Conservation (phyloP, 2,797 vertebrate genomes). For the Epinephelus coioides region DNA sequence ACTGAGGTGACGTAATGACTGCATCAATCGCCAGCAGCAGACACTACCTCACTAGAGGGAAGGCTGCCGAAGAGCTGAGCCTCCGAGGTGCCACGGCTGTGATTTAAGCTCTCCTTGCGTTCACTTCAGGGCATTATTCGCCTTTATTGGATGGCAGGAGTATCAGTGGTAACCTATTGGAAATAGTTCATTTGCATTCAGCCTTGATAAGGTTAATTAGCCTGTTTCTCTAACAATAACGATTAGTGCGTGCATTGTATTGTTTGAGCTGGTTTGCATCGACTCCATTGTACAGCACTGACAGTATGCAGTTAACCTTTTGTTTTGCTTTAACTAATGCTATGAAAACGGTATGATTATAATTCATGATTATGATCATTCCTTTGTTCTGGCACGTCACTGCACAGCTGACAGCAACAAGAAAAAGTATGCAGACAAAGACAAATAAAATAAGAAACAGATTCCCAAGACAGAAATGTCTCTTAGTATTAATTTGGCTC, state of each 20-base stretch:
- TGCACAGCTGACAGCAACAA: not conserved
- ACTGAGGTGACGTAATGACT: conserved; percentile 77
- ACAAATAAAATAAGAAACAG: not conserved
- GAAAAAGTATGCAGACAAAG: not conserved
- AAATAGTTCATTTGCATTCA: conserved; percentile 72
- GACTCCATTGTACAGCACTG: not conserved
- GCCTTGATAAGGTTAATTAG: conserved; percentile 78
- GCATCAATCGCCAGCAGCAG: conserved; percentile 76
- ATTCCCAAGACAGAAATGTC: not conserved
- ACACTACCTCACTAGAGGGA: conserved; percentile 81
- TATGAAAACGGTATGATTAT: not conserved
- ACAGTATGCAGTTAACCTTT: conserved; percentile 27
- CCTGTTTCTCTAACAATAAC: conserved; percentile 58
- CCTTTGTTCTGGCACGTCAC: not conserved
- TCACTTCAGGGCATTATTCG: conserved; percentile 32
- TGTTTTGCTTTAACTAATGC: conserved; percentile 22
- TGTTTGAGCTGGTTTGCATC: conserved; percentile 25
- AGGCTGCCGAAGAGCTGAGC: conserved; percentile 58
- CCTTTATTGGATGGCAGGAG: conserved; percentile 42
- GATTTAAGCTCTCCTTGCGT: conserved; percentile 63
- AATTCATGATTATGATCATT: not conserved
- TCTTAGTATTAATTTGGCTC: not conserved
- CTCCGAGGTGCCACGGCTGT: conserved; percentile 52
- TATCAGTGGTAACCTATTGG: conserved; percentile 62
- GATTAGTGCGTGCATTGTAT: conserved; percentile 46